Evolutionary conservation across 2,113 vertebrate species (phyloP).

Genomic region (Lontra canadensis): DNA sequence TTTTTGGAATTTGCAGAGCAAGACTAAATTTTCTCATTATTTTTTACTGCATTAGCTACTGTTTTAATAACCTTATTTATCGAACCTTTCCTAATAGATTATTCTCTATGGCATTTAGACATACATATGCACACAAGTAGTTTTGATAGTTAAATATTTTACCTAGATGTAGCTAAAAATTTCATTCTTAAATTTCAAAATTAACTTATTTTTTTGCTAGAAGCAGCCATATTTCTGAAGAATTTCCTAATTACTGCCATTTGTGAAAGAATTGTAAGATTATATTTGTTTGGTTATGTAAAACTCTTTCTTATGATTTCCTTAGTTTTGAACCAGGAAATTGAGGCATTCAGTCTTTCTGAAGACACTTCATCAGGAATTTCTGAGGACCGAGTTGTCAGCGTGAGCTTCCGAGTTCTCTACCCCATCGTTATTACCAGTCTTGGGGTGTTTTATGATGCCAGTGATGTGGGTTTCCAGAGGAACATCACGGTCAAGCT

Average conservation of each 20-base stretch:
- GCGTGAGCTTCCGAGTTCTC: conserved; percentile 95
- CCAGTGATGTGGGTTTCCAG: conserved; percentile 85
- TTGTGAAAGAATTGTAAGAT: not conserved
- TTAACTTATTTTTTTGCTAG: not conserved
- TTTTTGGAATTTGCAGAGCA: not conserved
- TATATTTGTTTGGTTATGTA: not conserved
- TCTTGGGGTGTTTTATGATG: conserved; percentile 93
- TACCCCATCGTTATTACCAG: conserved; percentile 96
- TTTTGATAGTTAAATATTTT: not conserved
- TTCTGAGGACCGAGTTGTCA: conserved; percentile 89
- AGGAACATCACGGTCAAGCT: conserved; percentile 95
- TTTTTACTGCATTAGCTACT: not conserved
- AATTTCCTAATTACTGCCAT: not conserved
- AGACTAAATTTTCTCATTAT: not conserved
- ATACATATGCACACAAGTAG: not conserved
- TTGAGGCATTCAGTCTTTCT: conserved; percentile 89
- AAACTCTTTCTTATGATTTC: conserved; percentile 47
- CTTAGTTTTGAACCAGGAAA: conserved; percentile 89
- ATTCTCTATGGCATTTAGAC: not conserved
- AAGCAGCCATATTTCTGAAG: not conserved
- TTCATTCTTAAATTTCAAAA: conserved; percentile 23
- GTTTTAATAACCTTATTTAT: not conserved
- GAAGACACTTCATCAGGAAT: conserved; percentile 83
- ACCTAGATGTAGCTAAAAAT: not conserved
- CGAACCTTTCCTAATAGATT: not conserved